Evolutionary conservation across 1,140 invertebrate species (phyloP).

Genomic region (Apis cerana): DNA sequence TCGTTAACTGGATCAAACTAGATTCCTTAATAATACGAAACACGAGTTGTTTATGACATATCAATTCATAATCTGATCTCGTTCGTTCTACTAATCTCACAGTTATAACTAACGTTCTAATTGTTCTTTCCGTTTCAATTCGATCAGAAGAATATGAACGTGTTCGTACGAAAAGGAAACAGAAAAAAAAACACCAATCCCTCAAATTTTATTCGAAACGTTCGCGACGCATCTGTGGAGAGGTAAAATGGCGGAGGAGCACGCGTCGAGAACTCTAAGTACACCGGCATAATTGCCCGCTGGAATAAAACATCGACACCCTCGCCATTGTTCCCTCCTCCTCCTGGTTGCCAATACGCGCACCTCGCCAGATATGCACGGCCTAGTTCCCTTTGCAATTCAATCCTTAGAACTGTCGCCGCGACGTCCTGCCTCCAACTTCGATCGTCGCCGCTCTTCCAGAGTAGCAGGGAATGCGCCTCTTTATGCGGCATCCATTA

Average conservation of each 20-base stretch:
- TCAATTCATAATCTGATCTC: too few species aligned
- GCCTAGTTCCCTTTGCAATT: conserved; percentile 54
- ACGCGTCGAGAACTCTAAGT: conserved; percentile 32
- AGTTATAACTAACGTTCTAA: too few species aligned
- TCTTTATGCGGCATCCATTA: conserved; percentile 56
- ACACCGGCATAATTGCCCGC: conserved; percentile 44
- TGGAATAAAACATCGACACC: conserved; percentile 52
- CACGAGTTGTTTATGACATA: too few species aligned
- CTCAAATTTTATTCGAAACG: too few species aligned
- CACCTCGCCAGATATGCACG: conserved; percentile 40
- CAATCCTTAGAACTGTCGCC: conserved; percentile 48
- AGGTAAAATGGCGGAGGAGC: background rate
- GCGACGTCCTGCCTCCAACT: conserved; percentile 43
- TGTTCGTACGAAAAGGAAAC: too few species aligned
- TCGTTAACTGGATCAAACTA: too few species aligned
- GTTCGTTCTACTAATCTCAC: too few species aligned
- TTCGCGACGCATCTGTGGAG: background rate
- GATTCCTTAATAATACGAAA: too few species aligned
- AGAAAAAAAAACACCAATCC: too few species aligned
- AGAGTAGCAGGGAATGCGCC: conserved; percentile 9
- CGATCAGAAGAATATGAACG: too few species aligned
- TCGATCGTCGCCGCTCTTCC: conserved; percentile 38
- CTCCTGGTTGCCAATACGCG: conserved; percentile 37
- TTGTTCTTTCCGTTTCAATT: too few species aligned
- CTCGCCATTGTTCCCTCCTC: conserved; percentile 46